Percentiles rank a stretch among this genome's conserved stretches.
Evolutionary conservation across 1,140 invertebrate genomes (phyloP).

Genomic region (Cephus cinctus): DNA sequence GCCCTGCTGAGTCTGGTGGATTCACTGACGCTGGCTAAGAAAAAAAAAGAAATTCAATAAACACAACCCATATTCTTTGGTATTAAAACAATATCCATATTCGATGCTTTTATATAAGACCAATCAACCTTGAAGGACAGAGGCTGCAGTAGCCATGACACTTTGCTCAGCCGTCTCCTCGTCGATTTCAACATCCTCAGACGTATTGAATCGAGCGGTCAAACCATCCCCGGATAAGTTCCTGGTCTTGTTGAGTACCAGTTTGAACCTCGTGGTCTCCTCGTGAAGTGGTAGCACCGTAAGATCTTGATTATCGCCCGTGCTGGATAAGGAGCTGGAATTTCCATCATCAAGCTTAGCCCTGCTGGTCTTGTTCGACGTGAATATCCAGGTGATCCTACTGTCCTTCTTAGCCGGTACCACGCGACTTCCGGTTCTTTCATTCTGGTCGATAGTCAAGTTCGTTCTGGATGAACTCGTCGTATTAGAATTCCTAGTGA

Average conservation of each 20-base stretch:
- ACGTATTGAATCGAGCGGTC: conserved; percentile 30
- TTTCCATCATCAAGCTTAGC: conserved; percentile 18
- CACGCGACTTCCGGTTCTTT: conserved; percentile 1
- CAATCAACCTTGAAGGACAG: conserved; percentile 33
- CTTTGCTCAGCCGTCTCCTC: conserved; percentile 31
- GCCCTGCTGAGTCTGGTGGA: conserved; percentile 42
- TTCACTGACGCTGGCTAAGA: conserved; percentile 32
- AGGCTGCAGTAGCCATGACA: conserved; percentile 33
- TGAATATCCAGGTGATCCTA: conserved; percentile 33
- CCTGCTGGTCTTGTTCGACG: conserved; percentile 29
- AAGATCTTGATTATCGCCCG: conserved; percentile 31
- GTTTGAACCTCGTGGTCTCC: conserved; percentile 28
- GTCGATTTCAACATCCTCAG: conserved; percentile 29
- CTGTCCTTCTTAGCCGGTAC: conserved; percentile 30
- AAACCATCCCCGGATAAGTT: conserved; percentile 14
- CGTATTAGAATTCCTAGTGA: not conserved
- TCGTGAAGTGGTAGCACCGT: conserved; percentile 41
- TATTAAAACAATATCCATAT: not conserved
- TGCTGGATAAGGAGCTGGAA: conserved; percentile 15
- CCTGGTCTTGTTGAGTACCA: conserved; percentile 33
- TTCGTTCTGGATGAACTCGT: not conserved
- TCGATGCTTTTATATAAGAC: not conserved
- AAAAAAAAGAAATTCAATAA: not conserved
- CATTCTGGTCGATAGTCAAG: not conserved
- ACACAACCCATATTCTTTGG: not conserved